Percentiles rank a stretch among this genome's conserved stretches.
phyloP scores from a whole-genome alignment of 2,797 vertebrate species.

The Diceros bicornis region DNA sequence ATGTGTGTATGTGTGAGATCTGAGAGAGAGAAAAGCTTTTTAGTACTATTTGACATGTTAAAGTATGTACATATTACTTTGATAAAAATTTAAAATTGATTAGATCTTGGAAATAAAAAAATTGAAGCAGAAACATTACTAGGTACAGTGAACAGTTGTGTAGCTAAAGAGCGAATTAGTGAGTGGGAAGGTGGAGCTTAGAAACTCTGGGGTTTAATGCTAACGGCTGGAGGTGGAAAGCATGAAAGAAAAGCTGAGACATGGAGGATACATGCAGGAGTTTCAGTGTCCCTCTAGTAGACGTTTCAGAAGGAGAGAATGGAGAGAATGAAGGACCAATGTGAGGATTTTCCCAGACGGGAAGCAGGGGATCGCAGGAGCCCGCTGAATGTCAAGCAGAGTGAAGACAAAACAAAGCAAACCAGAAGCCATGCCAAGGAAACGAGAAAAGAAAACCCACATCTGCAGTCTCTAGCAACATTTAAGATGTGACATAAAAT shows the following conservation, averaged over 20 bases:
- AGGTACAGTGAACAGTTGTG: too few species aligned
- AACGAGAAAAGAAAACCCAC: too few species aligned
- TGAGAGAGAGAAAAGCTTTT: background rate
- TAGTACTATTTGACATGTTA: background rate
- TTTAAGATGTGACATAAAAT: background rate
- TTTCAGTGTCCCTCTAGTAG: background rate
- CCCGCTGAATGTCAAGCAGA: background rate
- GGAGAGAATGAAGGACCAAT: background rate
- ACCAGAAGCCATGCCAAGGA: background rate
- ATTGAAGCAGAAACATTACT: background rate
- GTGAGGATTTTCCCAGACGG: background rate
- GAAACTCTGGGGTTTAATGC: too few species aligned
- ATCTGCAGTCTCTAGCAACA: background rate
- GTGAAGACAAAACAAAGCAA: background rate
- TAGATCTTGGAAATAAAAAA: background rate
- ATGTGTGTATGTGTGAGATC: background rate
- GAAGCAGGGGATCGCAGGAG: background rate
- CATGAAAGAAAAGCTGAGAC: rapidly evolving
- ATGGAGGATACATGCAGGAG: background rate
- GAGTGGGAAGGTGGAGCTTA: background rate
- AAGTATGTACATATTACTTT: background rate
- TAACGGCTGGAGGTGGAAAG: background rate
- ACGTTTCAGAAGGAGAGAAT: background rate
- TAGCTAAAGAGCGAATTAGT: background rate
- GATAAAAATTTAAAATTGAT: background rate